Percentiles rank a stretch among this genome's conserved stretches.
Evolutionary conservation across 2,113 vertebrate species (phyloP).

Genomic region (Panurus biarmicus): DNA sequence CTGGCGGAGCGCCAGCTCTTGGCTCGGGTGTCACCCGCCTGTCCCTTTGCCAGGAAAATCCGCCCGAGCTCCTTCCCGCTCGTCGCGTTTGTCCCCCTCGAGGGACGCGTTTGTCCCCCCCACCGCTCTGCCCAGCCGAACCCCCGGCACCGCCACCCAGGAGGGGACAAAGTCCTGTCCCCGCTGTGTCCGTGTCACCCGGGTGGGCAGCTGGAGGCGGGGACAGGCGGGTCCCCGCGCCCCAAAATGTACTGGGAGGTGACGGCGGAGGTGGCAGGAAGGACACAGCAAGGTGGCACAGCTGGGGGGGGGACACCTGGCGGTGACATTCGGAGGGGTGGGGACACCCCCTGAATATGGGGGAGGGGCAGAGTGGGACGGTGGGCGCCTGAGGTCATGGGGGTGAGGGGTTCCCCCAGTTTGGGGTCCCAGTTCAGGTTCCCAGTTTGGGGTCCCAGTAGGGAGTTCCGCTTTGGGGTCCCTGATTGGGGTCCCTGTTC

Average conservation of each 20-base stretch:
- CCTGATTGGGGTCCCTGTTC: no score
- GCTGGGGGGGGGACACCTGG: no score
- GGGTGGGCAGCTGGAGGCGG: neutral
- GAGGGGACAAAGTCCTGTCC: neutral
- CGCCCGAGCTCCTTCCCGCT: rapidly evolving
- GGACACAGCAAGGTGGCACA: no score
- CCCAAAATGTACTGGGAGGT: neutral
- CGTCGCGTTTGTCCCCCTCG: no score
- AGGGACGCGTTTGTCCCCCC: neutral
- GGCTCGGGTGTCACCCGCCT: neutral
- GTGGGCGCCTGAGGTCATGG: neutral
- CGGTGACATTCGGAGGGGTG: neutral
- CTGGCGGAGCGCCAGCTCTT: neutral
- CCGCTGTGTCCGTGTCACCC: neutral
- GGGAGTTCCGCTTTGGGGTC: rapidly evolving
- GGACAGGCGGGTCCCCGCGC: no score
- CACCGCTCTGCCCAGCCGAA: no score
- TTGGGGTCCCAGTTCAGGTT: no score
- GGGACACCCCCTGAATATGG: no score
- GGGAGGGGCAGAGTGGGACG: neutral
- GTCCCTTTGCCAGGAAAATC: neutral
- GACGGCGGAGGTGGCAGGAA: no score
- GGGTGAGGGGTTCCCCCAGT: neutral
- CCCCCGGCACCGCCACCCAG: neutral
- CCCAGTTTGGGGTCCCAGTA: neutral